Conservation (phyloP, 2,888 invertebrate genomes). For the Amaurobius ferox region DNA sequence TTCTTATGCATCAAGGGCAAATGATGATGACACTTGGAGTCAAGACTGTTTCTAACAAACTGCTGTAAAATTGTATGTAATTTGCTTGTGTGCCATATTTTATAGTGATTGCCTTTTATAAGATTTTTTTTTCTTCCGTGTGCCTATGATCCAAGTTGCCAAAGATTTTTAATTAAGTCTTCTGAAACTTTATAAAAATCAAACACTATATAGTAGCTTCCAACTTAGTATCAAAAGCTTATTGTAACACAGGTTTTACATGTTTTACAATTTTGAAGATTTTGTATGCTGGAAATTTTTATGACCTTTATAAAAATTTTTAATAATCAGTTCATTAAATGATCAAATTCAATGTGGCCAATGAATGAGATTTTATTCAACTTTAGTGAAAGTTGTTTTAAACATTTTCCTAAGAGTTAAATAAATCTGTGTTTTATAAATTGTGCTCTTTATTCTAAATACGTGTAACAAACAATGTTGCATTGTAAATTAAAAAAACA, state of each 20-base stretch:
- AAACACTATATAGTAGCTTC: background rate
- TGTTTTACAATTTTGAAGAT: background rate
- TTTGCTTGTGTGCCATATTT: conserved; percentile 59
- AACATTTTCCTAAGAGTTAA: background rate
- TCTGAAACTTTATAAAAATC: background rate
- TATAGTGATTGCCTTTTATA: conserved; percentile 39
- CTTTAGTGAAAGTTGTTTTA: background rate
- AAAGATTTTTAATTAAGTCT: conserved; percentile 26
- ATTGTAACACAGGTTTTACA: background rate
- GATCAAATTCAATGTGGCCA: background rate
- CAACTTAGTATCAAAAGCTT: background rate
- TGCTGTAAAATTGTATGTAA: conserved; percentile 13
- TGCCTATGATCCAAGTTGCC: conserved; percentile 53
- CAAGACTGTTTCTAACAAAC: conserved; percentile 46
- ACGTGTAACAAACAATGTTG: no score
- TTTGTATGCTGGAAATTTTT: background rate
- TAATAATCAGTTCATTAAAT: background rate
- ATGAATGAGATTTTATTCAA: background rate
- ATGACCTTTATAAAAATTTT: background rate
- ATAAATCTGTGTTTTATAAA: background rate
- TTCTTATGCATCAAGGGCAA: conserved; percentile 28
- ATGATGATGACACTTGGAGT: conserved; percentile 57
- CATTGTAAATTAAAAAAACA: no score
- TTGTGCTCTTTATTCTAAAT: no score
- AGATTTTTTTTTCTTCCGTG: conserved; percentile 40